A percentile compares a stretch with the other conserved stretches of the same genome.
Evolutionary conservation across 2,797 vertebrate species (phyloP).

Genomic region (Cryptoblepharus egeriae): DNA sequence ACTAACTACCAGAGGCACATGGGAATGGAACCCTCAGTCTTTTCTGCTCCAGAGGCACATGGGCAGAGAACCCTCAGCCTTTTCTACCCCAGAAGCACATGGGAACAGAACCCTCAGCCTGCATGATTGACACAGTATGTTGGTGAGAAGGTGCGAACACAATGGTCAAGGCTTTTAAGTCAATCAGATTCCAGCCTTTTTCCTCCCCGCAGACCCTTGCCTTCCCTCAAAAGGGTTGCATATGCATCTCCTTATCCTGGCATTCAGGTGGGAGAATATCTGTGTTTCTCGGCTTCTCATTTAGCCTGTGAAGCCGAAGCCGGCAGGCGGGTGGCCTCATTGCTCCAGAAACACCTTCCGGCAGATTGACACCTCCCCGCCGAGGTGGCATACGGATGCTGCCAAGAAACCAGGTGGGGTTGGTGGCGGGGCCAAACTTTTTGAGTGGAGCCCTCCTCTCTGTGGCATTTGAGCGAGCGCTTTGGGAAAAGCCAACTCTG

Average conservation of each 20-base stretch:
- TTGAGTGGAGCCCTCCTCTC: constrained; percentile 10
- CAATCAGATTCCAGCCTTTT: constrained; percentile 18
- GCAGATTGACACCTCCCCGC: background rate
- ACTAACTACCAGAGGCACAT: too few relatives aligned
- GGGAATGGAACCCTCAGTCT: too few relatives aligned
- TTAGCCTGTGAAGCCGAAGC: background rate
- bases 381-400: background rate
- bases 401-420: background rate
- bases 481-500: constrained; percentile 24
- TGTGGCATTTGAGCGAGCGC: background rate
- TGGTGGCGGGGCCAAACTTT: background rate
- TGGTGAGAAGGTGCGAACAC: too few relatives aligned
- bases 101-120: too few relatives aligned
- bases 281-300: background rate
- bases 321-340: background rate
- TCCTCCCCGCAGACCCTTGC: rapidly evolving
- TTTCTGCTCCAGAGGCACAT: too few relatives aligned
- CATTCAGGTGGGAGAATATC: background rate
- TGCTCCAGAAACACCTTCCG: background rate
- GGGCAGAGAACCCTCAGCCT: too few relatives aligned
- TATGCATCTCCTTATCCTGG: background rate
- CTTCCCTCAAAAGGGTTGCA: background rate
- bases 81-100: too few relatives aligned
- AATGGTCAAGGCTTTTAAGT: too few relatives aligned
- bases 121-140: too few relatives aligned